Conservation (phyloP, 2,113 vertebrate species). For the Chroicocephalus ridibundus region DNA sequence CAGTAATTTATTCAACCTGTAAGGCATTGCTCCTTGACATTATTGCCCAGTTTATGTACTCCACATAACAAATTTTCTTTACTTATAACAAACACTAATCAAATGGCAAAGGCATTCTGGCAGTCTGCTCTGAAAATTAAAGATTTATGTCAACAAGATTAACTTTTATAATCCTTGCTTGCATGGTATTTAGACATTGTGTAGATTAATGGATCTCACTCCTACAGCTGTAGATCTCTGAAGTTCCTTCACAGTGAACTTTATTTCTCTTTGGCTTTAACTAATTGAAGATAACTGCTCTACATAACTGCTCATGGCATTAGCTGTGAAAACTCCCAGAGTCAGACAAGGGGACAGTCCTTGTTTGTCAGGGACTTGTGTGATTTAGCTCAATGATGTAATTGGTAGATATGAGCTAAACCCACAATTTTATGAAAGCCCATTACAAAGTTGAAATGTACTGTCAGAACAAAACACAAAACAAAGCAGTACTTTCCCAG, state of each 20-base stretch:
- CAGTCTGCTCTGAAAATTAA: slow-evolving; percentile 7
- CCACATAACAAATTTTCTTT: background rate
- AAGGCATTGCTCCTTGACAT: slow-evolving; percentile 3
- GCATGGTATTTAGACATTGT: background rate
- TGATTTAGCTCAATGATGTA: background rate
- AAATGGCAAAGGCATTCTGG: background rate
- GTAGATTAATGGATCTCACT: slow-evolving; percentile 16
- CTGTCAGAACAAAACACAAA: background rate
- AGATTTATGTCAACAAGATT: slow-evolving; percentile 39
- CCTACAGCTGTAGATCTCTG: background rate
- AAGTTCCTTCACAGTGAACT: background rate
- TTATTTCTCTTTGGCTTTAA: slow-evolving; percentile 6
- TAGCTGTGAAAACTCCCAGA: background rate
- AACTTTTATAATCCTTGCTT: slow-evolving; percentile 19
- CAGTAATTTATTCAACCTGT: slow-evolving; percentile 36
- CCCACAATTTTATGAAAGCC: background rate
- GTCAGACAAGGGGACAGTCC: background rate
- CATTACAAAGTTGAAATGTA: background rate
- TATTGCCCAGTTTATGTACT: background rate
- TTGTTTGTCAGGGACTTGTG: background rate
- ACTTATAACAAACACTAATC: slow-evolving; percentile 3
- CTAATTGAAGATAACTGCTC: background rate
- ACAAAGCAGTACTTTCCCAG: background rate
- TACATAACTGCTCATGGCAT: background rate
- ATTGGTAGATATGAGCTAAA: background rate